Percentiles rank a stretch among this genome's conserved stretches.
Evolutionary conservation across 2,797 vertebrate genomes (phyloP).

Genomic region (Channallabes apus): DNA sequence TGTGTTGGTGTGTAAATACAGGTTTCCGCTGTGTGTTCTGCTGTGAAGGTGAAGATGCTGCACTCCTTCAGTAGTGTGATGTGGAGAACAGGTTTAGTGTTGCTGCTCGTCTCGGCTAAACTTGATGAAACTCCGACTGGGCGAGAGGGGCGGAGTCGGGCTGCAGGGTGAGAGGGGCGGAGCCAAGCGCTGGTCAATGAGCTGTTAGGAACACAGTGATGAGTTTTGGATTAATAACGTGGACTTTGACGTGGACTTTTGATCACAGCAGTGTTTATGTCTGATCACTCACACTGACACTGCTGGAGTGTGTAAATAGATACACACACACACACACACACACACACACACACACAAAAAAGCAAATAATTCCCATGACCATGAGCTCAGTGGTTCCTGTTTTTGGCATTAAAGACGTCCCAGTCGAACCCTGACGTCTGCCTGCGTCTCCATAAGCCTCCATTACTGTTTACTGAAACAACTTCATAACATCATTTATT

Average conservation of each 20-base stretch:
- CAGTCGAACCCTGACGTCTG: background rate
- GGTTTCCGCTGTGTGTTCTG: conserved; percentile 66
- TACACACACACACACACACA: background rate
- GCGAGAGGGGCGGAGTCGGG: conserved; percentile 71
- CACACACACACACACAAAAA: background rate
- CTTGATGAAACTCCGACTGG: conserved; percentile 91
- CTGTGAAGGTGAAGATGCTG: conserved; percentile 74
- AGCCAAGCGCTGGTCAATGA: background rate
- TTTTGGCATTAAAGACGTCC: background rate
- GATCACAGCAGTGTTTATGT: background rate
- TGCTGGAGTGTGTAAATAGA: background rate
- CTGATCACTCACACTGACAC: background rate
- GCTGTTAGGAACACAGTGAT: background rate
- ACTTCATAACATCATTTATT: background rate
- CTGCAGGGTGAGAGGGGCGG: too few species aligned
- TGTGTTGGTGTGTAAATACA: conserved; percentile 65
- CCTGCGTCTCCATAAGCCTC: background rate
- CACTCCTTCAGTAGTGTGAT: conserved; percentile 76
- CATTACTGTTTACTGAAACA: background rate
- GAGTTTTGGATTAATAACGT: background rate
- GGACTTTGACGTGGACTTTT: background rate
- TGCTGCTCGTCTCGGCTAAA: conserved; percentile 89
- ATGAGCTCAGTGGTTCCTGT: background rate
- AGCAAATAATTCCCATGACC: background rate
- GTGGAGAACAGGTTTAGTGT: conserved; percentile 84